phyloP scores from a whole-genome alignment of 1,140 invertebrate genomes.

The Wiebesia pumilae region DNA sequence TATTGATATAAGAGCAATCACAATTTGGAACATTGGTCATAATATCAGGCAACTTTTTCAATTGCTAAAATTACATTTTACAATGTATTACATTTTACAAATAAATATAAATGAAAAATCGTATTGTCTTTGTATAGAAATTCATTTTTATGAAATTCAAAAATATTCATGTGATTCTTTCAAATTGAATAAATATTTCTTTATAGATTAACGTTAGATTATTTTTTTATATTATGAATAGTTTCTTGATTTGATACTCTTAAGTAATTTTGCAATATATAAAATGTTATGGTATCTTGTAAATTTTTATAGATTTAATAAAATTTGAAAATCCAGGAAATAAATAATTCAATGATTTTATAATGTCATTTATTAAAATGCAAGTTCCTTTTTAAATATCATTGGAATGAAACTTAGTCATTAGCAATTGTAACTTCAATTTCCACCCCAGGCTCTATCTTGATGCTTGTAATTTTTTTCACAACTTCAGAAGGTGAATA shows the following conservation, averaged over 20 bases:
- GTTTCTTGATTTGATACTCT: too few species aligned
- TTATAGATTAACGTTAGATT: too few species aligned
- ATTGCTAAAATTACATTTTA: slow-evolving; percentile 46
- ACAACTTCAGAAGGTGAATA: slow-evolving; percentile 98
- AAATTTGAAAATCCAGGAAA: too few species aligned
- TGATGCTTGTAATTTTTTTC: slow-evolving; percentile 99
- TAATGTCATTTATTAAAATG: not conserved
- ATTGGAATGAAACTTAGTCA: slow-evolving; percentile 74
- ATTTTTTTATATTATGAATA: too few species aligned
- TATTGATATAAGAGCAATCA: slow-evolving; percentile 18
- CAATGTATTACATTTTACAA: slow-evolving; percentile 58
- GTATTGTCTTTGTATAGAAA: not conserved
- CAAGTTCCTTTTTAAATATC: not conserved
- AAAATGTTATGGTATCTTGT: too few species aligned
- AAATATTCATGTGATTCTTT: not conserved
- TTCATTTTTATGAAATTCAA: not conserved
- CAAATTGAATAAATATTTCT: not conserved
- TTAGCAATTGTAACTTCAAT: slow-evolving; percentile 99
- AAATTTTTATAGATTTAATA: too few species aligned
- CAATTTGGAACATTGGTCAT: slow-evolving; percentile 29
- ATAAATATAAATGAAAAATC: slow-evolving; percentile 54
- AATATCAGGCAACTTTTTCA: slow-evolving; percentile 41
- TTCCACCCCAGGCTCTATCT: slow-evolving; percentile 99
- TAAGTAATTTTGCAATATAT: too few species aligned
- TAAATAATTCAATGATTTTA: too few species aligned